These are phyloP conservation scores for Trichomycterus rosablanca DNA, from an alignment of 2,113 vertebrate species.

Conservation along the genomic window DNA sequence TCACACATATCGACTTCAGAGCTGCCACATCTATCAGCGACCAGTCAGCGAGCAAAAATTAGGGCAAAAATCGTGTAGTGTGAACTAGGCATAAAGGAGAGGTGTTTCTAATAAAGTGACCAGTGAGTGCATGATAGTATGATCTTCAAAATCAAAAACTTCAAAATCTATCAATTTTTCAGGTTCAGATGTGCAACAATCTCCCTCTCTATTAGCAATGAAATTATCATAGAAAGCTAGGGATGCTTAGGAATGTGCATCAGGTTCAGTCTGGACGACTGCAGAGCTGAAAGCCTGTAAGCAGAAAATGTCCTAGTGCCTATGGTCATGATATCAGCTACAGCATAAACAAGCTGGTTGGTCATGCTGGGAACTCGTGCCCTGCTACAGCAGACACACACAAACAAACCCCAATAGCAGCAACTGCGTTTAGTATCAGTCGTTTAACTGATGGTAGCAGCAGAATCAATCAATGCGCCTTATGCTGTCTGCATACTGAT, in stretches of 20 bases:
- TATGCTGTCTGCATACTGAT: constrained; percentile 39
- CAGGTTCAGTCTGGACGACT: constrained; percentile 8
- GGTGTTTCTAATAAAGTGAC: too few species aligned
- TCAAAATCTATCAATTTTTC: background rate
- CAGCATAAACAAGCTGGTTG: constrained; percentile 33
- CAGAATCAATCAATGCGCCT: constrained; percentile 25
- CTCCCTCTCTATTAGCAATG: background rate
- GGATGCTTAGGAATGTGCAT: constrained; percentile 30
- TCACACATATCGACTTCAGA: too few species aligned
- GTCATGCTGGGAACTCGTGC: constrained; percentile 29
- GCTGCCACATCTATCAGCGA: too few species aligned
- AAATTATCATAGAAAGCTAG: constrained; percentile 24
- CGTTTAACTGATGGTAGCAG: constrained; percentile 18
- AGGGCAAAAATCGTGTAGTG: too few species aligned
- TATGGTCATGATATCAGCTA: constrained; percentile 33
- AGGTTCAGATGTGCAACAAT: too few species aligned
- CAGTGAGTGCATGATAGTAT: too few species aligned
- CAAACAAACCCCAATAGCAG: constrained; percentile 3
- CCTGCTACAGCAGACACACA: constrained; percentile 21
- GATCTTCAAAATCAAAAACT: too few species aligned
- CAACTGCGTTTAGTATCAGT: constrained; percentile 8
- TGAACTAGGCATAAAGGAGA: too few species aligned
- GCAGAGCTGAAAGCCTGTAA: constrained; percentile 26
- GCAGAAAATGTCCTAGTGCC: constrained; percentile 37
- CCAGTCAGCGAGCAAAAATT: too few species aligned